Conservation (phyloP, 1,140 invertebrate genomes). For the Zaprionus lachaisei region DNA sequence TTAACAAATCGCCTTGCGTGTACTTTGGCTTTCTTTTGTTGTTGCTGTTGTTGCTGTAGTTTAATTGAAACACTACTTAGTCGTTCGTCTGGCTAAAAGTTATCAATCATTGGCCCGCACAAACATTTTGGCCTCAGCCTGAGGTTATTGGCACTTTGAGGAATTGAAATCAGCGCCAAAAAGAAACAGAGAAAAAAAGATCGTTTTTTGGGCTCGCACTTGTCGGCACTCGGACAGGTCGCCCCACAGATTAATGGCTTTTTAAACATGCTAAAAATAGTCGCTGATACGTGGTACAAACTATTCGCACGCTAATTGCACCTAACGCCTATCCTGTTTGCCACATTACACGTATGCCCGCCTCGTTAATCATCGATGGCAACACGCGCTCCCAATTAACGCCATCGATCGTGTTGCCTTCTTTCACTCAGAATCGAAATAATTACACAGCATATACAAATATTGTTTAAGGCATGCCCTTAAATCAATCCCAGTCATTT, state of each 20-base stretch:
- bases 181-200: not conserved
- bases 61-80: constrained; percentile 48
- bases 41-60: constrained; percentile 34
- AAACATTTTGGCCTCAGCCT: constrained; percentile 63
- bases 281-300: constrained; percentile 48
- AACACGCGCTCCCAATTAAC: constrained; percentile 35
- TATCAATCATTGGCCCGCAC: constrained; percentile 68
- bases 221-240: constrained; percentile 63
- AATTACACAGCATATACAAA: not conserved
- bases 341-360: constrained; percentile 25
- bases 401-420: constrained; percentile 1
- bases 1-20: constrained; percentile 73
- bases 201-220: constrained; percentile 52
- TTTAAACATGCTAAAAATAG: constrained; percentile 72
- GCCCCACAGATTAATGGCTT: constrained; percentile 60
- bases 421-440: constrained; percentile 21
- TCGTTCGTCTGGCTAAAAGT: constrained; percentile 43
- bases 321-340: constrained; percentile 31
- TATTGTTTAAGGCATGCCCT: not conserved
- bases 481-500: constrained; percentile 1
- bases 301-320: constrained; percentile 44
- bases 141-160: constrained; percentile 79
- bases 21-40: constrained; percentile 58
- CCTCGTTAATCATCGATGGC: constrained; percentile 50
- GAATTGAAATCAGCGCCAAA: constrained; percentile 58